Percentiles rank a stretch among this genome's conserved stretches.
These are phyloP conservation scores for Pyrocephalus nanus DNA, from an alignment of 2,797 vertebrate genomes.

Conservation along the genomic window DNA sequence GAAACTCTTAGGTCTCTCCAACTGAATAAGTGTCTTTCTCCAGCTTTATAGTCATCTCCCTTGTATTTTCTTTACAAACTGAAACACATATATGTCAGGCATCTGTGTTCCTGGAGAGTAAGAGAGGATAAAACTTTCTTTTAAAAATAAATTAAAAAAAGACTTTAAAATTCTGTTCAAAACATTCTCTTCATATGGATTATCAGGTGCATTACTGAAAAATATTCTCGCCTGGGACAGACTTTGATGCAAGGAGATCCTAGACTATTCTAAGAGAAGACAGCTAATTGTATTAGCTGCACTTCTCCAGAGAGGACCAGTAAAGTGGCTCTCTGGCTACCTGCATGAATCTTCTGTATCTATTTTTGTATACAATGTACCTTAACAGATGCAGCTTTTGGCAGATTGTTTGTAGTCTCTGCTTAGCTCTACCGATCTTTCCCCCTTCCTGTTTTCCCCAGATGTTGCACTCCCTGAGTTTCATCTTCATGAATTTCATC, in stretches of 20 bases:
- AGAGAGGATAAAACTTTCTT: not conserved
- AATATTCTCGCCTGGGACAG: not conserved
- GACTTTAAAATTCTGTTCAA: not conserved
- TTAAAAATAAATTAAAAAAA: not conserved
- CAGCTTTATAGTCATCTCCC: not conserved
- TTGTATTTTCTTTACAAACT: not conserved
- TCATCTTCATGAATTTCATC: not conserved
- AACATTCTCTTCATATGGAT: not conserved
- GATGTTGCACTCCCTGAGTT: not conserved
- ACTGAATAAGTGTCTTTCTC: not conserved
- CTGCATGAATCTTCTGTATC: accelerated
- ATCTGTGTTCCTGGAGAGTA: not conserved
- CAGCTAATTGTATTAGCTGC: not conserved
- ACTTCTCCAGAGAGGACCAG: not conserved
- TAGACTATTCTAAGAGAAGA: not conserved
- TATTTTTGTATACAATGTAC: not conserved
- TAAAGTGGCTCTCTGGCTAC: not conserved
- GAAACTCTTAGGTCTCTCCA: not conserved
- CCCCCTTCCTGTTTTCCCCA: not conserved
- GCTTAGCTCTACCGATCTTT: not conserved
- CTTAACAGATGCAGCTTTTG: not conserved
- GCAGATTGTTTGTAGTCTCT: not conserved
- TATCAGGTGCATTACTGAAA: not conserved
- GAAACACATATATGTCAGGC: not conserved
- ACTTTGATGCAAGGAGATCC: not conserved